Evolutionary conservation across 2,888 invertebrate species (phyloP).

Genomic region (Mythimna albipuncta): DNA sequence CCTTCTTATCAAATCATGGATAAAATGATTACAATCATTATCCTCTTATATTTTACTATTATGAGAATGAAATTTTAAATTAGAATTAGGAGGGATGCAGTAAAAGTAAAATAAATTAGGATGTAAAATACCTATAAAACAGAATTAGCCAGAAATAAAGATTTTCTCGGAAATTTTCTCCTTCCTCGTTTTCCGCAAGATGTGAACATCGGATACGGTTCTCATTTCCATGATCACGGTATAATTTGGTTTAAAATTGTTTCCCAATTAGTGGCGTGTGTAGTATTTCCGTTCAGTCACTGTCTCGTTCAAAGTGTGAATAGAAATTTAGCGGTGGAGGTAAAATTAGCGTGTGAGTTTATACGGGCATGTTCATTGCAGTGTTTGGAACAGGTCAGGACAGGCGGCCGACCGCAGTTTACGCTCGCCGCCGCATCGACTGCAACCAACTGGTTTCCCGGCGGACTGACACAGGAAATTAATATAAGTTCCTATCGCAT

Average conservation of each 20-base stretch:
- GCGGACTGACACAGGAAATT: conserved; percentile 86
- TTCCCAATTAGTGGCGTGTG: conserved; percentile 45
- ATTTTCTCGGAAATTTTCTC: conserved; percentile 57
- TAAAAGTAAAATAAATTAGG: conserved; percentile 65
- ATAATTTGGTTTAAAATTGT: conserved; percentile 57
- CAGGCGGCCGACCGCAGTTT: conserved; percentile 84
- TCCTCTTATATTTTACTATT: conserved; percentile 63
- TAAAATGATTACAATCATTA: conserved; percentile 64
- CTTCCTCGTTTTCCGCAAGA: conserved; percentile 57
- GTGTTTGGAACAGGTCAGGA: conserved; percentile 82
- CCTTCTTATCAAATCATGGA: conserved; percentile 73
- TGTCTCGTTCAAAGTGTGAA: conserved; percentile 72
- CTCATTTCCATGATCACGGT: conserved; percentile 52
- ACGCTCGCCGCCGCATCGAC: conserved; percentile 81
- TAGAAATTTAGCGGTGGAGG: conserved; percentile 78
- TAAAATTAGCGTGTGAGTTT: conserved; percentile 86
- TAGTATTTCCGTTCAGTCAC: conserved; percentile 52
- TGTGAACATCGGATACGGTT: conserved; percentile 47
- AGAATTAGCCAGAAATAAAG: conserved; percentile 65
- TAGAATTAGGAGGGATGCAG: conserved; percentile 65
- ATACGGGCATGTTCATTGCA: conserved; percentile 84
- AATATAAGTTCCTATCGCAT: conserved; percentile 89
- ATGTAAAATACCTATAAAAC: conserved; percentile 66
- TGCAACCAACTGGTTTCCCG: conserved; percentile 83
- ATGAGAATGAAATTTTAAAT: conserved; percentile 63